Evolutionary conservation across 2,888 invertebrate genomes (phyloP).

Genomic region (Lasioglossum oenotherae): DNA sequence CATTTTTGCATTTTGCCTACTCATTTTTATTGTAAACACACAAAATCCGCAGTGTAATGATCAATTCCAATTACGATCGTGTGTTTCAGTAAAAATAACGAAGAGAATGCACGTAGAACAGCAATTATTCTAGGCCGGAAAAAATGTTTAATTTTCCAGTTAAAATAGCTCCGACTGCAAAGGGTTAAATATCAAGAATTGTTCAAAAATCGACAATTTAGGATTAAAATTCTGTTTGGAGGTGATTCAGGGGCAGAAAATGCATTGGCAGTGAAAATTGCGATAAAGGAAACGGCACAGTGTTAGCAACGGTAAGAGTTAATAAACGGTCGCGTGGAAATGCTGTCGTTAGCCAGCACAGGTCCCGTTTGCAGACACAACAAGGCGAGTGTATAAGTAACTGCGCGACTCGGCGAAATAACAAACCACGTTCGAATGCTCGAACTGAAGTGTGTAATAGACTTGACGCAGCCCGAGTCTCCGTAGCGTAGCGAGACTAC

Average conservation of each 20-base stretch:
- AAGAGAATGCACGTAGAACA: too few species aligned
- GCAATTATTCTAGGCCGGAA: too few species aligned
- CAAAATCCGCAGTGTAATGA: too few species aligned
- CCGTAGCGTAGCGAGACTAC: neutral
- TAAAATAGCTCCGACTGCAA: too few species aligned
- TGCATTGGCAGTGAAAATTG: neutral
- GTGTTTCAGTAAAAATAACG: too few species aligned
- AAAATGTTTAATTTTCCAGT: too few species aligned
- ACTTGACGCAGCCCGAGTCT: neutral
- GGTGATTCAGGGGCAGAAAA: neutral
- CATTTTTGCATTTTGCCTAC: too few species aligned
- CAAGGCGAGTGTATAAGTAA: slow-evolving; percentile 5
- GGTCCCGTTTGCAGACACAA: slow-evolving; percentile 4
- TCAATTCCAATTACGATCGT: too few species aligned
- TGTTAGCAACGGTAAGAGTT: neutral
- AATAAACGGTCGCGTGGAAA: neutral
- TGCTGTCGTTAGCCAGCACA: neutral
- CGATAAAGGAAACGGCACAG: neutral
- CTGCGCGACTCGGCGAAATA: neutral
- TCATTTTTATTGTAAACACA: too few species aligned
- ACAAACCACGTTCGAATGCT: slow-evolving; percentile 3
- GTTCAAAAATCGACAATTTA: neutral
- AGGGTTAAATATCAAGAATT: neutral
- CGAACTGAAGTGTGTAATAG: neutral
- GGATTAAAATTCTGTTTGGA: neutral